Conservation (phyloP, 2,797 vertebrate genomes). For the Gymnothorax javanicus region DNA sequence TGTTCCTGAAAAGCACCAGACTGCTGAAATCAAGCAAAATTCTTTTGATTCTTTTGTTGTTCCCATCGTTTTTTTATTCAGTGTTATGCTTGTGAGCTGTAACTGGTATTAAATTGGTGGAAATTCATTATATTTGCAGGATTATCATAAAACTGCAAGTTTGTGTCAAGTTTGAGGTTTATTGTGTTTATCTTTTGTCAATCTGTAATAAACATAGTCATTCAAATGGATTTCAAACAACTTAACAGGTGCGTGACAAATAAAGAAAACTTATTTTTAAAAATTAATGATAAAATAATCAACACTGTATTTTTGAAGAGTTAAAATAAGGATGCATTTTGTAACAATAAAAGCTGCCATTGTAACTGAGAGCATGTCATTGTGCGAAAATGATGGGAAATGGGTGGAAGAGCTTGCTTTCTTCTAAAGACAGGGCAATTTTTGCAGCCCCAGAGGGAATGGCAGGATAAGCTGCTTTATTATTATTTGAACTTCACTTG, state of each 20-base stretch:
- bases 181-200: not conserved
- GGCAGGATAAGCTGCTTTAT: conserved; percentile 30
- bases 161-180: too few species aligned
- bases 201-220: not conserved
- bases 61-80: too few species aligned
- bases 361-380: not conserved
- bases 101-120: too few species aligned
- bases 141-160: too few species aligned
- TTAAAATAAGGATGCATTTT: not conserved
- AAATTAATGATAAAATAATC: not conserved
- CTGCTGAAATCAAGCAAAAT: too few species aligned
- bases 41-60: too few species aligned
- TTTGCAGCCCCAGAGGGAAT: conserved; percentile 15
- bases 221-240: not conserved
- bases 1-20: too few species aligned
- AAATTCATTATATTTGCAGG: too few species aligned
- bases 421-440: conserved; percentile 19
- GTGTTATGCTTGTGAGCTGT: too few species aligned
- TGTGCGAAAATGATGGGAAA: conserved; percentile 3
- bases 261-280: not conserved
- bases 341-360: not conserved
- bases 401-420: not conserved
- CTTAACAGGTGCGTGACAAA: not conserved
- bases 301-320: conserved; percentile 1
- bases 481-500: conserved; percentile 32